These are phyloP conservation scores for Drosophila asahinai DNA, from an alignment of 1,140 invertebrate species.

Conservation along the genomic window DNA sequence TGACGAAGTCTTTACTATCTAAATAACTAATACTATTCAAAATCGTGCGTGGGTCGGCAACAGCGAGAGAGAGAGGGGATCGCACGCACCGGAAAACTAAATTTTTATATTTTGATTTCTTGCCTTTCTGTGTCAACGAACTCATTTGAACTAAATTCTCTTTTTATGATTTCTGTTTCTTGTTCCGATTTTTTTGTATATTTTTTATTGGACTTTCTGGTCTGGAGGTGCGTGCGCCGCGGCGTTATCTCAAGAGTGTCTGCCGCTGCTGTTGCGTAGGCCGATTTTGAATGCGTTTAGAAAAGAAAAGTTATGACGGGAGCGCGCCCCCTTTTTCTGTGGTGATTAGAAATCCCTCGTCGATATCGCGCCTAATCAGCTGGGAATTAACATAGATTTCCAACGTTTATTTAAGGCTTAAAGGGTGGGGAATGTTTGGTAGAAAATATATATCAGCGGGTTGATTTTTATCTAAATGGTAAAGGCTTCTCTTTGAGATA, in stretches of 20 bases:
- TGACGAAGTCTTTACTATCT: constrained; percentile 34
- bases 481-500: too few species aligned
- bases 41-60: constrained; percentile 31
- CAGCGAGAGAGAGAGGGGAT: constrained; percentile 3
- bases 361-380: constrained; percentile 21
- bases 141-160: constrained; percentile 76
- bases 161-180: constrained; percentile 64
- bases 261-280: constrained; percentile 57
- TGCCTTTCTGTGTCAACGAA: constrained; percentile 77
- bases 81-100: constrained; percentile 41
- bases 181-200: constrained; percentile 38
- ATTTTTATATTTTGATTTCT: constrained; percentile 74
- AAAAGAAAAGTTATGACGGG: constrained; percentile 73
- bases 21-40: constrained; percentile 20
- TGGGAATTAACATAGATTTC: constrained; percentile 17
- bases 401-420: constrained; percentile 2
- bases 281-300: constrained; percentile 59
- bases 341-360: constrained; percentile 25
- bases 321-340: constrained; percentile 12
- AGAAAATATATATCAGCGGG: neutral
- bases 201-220: constrained; percentile 30
- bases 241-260: constrained; percentile 55
- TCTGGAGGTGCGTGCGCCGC: constrained; percentile 43
- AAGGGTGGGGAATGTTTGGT: too few species aligned
- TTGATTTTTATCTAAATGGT: neutral